Evolutionary conservation across 2,113 vertebrate species (phyloP).

Genomic region (Eira barbara): DNA sequence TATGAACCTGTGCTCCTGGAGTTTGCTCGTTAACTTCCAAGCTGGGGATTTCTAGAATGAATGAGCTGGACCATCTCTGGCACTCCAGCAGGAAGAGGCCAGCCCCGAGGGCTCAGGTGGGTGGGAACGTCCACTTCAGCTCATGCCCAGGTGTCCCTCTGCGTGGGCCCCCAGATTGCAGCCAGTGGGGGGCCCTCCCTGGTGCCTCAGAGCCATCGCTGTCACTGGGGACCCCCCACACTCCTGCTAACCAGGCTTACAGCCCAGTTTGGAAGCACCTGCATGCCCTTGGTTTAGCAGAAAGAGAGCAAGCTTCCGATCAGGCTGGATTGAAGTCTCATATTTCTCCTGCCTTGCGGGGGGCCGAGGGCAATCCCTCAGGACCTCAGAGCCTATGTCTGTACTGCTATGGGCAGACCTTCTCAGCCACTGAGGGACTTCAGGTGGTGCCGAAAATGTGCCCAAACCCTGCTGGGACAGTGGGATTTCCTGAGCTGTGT

Average conservation of each 20-base stretch:
- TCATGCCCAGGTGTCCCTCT: background rate
- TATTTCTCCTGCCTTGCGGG: no score
- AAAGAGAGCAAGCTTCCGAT: background rate
- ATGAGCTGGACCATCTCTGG: rapidly evolving
- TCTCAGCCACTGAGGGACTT: background rate
- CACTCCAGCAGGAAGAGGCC: background rate
- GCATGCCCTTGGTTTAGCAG: background rate
- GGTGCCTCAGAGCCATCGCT: rapidly evolving
- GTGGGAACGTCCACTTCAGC: background rate
- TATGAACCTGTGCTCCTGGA: background rate
- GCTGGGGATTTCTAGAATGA: background rate
- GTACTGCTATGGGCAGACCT: background rate
- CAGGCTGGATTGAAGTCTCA: rapidly evolving
- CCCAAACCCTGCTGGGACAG: background rate
- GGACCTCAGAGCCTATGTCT: background rate
- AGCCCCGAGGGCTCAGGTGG: background rate
- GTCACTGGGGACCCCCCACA: background rate
- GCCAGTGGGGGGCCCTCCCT: rapidly evolving
- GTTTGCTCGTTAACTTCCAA: background rate
- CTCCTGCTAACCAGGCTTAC: rapidly evolving
- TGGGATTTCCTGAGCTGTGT: background rate
- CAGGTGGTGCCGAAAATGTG: background rate
- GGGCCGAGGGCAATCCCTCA: background rate
- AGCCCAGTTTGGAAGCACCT: background rate
- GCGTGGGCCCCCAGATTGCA: no score